Evolutionary conservation across 1,140 invertebrate genomes (phyloP).

Genomic region (Penaeus vannamei): DNA sequence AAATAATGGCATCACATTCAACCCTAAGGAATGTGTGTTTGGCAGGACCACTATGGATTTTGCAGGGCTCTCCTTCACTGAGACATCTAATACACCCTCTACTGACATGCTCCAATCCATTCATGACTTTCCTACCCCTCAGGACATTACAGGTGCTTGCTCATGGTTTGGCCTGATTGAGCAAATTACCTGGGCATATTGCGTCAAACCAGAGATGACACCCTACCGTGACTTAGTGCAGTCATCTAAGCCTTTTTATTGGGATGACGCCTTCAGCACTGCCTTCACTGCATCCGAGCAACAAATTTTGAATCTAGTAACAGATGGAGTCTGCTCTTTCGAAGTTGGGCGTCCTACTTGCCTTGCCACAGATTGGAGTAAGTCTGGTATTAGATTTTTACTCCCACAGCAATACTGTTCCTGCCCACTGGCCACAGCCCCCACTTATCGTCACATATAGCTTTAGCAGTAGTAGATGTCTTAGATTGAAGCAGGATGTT

Average conservation of each 20-base stretch:
- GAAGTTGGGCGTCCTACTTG: conserved; percentile 23
- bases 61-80: no score
- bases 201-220: no score
- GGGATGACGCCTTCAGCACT: no score
- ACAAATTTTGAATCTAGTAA: not conserved
- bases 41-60: not conserved
- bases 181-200: no score
- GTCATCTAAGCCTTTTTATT: no score
- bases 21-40: conserved; percentile 16
- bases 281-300: no score
- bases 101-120: not conserved
- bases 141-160: conserved; percentile 4
- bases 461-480: no score
- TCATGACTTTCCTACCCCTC: not conserved
- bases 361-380: conserved; percentile 50
- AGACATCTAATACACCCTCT: no score
- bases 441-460: not conserved
- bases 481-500: no score
- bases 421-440: conserved; percentile 15
- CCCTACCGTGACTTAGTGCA: no score
- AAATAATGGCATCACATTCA: conserved; percentile 27
- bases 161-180: conserved; percentile 31
- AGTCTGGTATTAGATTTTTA: conserved; percentile 25
- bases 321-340: conserved; percentile 12
- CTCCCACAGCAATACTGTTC: no score